Evolutionary conservation across 53 echinoderm and acorn worm species (phyloP).

Genomic region (Glandiceps talaboti): DNA sequence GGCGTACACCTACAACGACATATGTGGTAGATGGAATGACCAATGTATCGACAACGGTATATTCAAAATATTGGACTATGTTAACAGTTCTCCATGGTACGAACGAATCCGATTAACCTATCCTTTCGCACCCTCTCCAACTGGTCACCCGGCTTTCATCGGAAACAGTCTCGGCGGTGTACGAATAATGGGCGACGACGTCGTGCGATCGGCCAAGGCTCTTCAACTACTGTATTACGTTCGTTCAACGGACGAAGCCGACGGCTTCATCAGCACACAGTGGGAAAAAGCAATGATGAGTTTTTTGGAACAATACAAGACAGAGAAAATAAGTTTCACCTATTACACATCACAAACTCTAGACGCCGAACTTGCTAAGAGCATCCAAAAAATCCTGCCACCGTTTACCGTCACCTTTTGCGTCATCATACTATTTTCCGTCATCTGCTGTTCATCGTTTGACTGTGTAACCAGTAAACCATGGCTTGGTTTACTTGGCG

Average conservation of each 20-base stretch:
- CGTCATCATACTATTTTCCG: slow-evolving; percentile 86
- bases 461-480: slow-evolving; percentile 98
- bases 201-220: slow-evolving; percentile 40
- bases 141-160: slow-evolving; percentile 17
- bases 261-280: not conserved
- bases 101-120: slow-evolving; percentile 52
- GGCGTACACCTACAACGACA: slow-evolving; percentile 28
- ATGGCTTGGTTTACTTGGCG: slow-evolving; percentile 88
- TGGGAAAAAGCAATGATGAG: not conserved
- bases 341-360: slow-evolving; percentile 59
- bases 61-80: slow-evolving; percentile 29
- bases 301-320: slow-evolving; percentile 2
- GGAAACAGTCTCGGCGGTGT: slow-evolving; percentile 64
- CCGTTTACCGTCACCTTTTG: slow-evolving; percentile 75
- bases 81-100: slow-evolving; percentile 18
- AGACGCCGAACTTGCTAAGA: slow-evolving; percentile 63
- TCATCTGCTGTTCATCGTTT: slow-evolving; percentile 82
- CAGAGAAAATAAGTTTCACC: slow-evolving; percentile 26
- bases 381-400: slow-evolving; percentile 52
- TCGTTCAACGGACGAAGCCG: not conserved
- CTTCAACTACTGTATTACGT: slow-evolving; percentile 45
- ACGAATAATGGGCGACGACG: slow-evolving; percentile 16
- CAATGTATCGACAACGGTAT: slow-evolving; percentile 59
- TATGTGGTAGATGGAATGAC: slow-evolving; percentile 70
- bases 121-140: slow-evolving; percentile 20